phyloP scores from a whole-genome alignment of 2,888 invertebrate genomes.

The Gymnoscelis rufifasciata region DNA sequence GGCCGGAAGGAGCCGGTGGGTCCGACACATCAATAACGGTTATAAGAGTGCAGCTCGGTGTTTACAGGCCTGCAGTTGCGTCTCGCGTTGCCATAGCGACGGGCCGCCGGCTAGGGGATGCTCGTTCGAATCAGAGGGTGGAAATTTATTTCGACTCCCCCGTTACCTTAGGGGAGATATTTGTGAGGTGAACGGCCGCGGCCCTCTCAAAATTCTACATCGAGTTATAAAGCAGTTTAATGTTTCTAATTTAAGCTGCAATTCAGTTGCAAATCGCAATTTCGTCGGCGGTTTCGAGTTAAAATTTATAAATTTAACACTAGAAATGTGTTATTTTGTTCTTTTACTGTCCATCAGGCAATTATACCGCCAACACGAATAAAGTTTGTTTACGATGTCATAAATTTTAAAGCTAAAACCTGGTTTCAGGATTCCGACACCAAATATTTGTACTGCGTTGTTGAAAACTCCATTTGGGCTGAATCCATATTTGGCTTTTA shows the following conservation, averaged over 20 bases:
- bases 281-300: conserved; percentile 25
- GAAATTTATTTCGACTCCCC: conserved; percentile 67
- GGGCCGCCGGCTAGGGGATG: conserved; percentile 54
- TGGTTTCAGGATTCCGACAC: background rate
- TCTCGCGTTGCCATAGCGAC: conserved; percentile 58
- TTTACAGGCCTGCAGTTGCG: conserved; percentile 52
- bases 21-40: conserved; percentile 61
- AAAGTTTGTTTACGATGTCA: conserved; percentile 19
- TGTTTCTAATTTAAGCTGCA: conserved; percentile 41
- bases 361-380: conserved; percentile 9
- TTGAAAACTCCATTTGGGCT: no score
- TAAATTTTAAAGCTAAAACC: conserved; percentile 10
- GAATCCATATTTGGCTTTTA: no score
- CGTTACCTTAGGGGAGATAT: conserved; percentile 66
- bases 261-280: conserved; percentile 41
- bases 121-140: conserved; percentile 64
- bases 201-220: conserved; percentile 33
- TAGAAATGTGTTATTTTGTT: conserved; percentile 24
- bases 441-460: background rate
- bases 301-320: conserved; percentile 34
- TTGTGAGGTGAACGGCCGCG: conserved; percentile 71
- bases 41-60: conserved; percentile 53
- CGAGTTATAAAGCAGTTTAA: conserved; percentile 35
- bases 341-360: conserved; percentile 19
- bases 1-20: conserved; percentile 49